Percentiles rank a stretch among this genome's conserved stretches.
Conservation (phyloP, 2,797 vertebrate species). For the Pygocentrus nattereri region DNA sequence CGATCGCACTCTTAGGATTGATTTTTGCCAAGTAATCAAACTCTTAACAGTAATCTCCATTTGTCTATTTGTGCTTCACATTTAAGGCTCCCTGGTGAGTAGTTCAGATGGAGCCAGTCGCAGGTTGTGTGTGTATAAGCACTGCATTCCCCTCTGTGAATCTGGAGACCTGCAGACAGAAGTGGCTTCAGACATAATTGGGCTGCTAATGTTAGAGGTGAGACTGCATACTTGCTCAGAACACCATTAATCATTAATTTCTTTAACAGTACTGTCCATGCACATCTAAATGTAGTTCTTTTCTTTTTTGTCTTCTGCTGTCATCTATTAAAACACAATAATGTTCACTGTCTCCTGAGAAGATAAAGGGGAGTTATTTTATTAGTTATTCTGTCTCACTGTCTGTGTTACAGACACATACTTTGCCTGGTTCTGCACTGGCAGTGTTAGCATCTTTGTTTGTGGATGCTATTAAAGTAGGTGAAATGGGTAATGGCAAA, state of each 20-base stretch:
- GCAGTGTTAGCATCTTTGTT: constrained; percentile 87
- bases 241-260: neutral
- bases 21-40: neutral
- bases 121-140: constrained; percentile 87
- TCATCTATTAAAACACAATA: neutral
- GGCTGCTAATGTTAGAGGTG: constrained; percentile 96
- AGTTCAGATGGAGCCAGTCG: constrained; percentile 81
- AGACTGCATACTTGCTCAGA: neutral
- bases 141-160: constrained; percentile 89
- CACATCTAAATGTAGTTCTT: neutral
- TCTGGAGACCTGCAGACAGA: constrained; percentile 91
- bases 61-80: neutral
- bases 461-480: constrained; percentile 86
- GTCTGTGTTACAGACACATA: constrained; percentile 79
- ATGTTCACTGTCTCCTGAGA: neutral
- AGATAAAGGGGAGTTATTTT: neutral
- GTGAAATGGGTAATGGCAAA: constrained; percentile 87
- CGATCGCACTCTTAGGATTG: neutral
- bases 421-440: constrained; percentile 81
- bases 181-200: constrained; percentile 89
- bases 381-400: neutral
- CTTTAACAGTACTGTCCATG: neutral
- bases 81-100: constrained; percentile 86
- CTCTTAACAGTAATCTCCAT: constrained; percentile 6
- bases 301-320: neutral